Evolutionary conservation across 1,140 invertebrate genomes (phyloP).

Genomic region (Armadillidium nasatum): DNA sequence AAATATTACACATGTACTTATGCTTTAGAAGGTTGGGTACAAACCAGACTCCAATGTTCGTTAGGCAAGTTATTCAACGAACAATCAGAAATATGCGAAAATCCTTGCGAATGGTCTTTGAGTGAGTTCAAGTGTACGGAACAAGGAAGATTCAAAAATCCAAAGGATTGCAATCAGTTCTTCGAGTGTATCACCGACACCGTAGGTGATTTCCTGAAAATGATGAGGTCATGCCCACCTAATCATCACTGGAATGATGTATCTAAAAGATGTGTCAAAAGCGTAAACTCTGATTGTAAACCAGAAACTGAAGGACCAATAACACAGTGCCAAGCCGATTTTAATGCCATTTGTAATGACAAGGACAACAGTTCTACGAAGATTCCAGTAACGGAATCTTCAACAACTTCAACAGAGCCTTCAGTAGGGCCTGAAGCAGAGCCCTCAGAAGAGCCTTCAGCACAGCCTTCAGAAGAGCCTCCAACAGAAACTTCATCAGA

Average conservation of each 20-base stretch:
- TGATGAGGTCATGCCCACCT: neutral
- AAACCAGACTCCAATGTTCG: constrained; percentile 25
- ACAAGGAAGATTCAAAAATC: constrained; percentile 31
- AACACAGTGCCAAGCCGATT: neutral
- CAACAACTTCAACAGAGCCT: no score
- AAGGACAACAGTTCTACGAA: no score
- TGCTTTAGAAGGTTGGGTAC: constrained; percentile 31
- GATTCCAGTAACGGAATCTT: no score
- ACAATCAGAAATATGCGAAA: constrained; percentile 23
- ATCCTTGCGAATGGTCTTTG: constrained; percentile 29
- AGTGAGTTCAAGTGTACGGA: constrained; percentile 22
- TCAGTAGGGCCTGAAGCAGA: no score
- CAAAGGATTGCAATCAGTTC: constrained; percentile 27
- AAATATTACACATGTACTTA: constrained; percentile 33
- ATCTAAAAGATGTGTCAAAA: neutral
- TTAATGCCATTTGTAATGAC: no score
- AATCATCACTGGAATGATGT: neutral
- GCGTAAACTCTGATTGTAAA: neutral
- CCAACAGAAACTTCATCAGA: no score
- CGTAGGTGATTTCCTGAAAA: neutral
- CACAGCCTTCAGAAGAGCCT: no score
- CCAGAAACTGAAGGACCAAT: neutral
- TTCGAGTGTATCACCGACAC: constrained; percentile 28
- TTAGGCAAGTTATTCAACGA: constrained; percentile 34
- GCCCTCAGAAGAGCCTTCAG: no score